Evolutionary conservation across 1,140 invertebrate genomes (phyloP), one percentile per base, ranked within the genome.

Genomic region (Lepidurus apus): DNA sequence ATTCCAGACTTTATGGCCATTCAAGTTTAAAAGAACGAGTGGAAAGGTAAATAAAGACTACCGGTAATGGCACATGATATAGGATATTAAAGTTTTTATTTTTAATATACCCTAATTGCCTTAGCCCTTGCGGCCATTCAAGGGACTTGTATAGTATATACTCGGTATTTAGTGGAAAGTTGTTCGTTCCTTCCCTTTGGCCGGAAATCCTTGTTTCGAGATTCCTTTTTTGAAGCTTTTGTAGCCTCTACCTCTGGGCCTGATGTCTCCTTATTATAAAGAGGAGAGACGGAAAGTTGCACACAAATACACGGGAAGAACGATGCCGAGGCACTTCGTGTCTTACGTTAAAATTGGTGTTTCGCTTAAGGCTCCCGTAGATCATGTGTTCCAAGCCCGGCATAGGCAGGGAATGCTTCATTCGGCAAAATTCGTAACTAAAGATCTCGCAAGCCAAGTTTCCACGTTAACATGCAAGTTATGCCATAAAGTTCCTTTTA

Each of bases 41-140:
- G 53, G 53, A 65, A 65, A 65, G 21, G 53, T 65, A 65, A 65
- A 65, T 17, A 65, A 11, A 65, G 53, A 65, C 17, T 65, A 65
- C 53, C 53, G 53, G 53, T 65, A 65, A 65, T 65, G 53, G 53
- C 53, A 65, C 53, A 65, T 65, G 53, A 65, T 65, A 65, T 65
- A 65, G 53, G 53, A n/a, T 65, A 65, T 65, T 65, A 65, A 65
- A n/a, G 53, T 65, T 65, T 34, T 65, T 21, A 65, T 65, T 65
- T 21, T 65, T 65, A 65, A 65, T 65, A 65, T 21, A 65, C 21
- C 13, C 53, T 65, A 65, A n/a, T 65, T 65, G 53, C 53, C 53
- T 65, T 9, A 34, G n/a, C 13, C 53, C 53, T 65, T 21, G n/a
- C 4, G 45, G 53, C 17, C 53, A 65, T 65, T 65, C 17, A 65